Evolutionary conservation across 2,888 invertebrate species (phyloP).

Genomic region (Pegoplata infirma): DNA sequence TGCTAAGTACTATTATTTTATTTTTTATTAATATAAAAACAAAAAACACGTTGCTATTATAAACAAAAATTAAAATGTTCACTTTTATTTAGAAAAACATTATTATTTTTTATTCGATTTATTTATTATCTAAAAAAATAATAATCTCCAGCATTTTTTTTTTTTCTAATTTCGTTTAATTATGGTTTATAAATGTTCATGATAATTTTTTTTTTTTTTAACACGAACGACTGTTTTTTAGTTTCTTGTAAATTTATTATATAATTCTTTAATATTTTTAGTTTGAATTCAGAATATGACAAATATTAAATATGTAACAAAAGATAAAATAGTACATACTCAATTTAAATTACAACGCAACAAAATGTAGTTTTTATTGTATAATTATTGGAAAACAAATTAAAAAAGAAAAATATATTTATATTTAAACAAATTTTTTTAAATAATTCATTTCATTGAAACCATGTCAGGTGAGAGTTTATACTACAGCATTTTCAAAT

Average conservation of each 20-base stretch:
- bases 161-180: background rate
- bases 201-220: background rate
- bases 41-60: constrained; percentile 38
- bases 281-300: background rate
- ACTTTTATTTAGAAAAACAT: background rate
- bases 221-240: background rate
- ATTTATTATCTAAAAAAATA: constrained; percentile 1
- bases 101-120: background rate
- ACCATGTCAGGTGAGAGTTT: no score
- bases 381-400: constrained; percentile 22
- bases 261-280: background rate
- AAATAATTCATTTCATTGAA: background rate
- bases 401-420: constrained; percentile 13
- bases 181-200: no score
- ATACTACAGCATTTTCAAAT: no score
- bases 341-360: background rate
- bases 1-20: constrained; percentile 31
- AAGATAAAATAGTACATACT: background rate
- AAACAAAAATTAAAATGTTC: constrained; percentile 15
- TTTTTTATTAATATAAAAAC: constrained; percentile 44
- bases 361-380: constrained; percentile 22
- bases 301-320: constrained; percentile 8
- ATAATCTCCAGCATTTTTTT: background rate
- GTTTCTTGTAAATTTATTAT: background rate
- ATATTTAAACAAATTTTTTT: constrained; percentile 14